phyloP scores from a whole-genome alignment of 2,888 invertebrate species.

The Heteromurus nitidus region DNA sequence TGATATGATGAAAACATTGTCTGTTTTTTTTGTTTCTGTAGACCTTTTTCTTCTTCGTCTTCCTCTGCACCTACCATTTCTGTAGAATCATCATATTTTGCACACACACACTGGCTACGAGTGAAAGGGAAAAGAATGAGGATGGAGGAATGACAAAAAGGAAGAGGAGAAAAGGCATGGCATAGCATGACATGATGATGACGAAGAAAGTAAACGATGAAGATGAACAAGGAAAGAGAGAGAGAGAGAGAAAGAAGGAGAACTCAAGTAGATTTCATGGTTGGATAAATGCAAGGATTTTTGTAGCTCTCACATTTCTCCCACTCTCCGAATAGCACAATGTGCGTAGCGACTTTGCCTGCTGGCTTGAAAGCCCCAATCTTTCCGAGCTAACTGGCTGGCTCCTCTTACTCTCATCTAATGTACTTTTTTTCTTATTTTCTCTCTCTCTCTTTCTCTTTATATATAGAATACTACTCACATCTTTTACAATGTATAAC shows the following conservation, averaged over 20 bases:
- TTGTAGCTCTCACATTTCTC: slow-evolving; percentile 62
- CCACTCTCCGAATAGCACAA: too few species aligned
- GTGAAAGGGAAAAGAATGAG: slow-evolving; percentile 52
- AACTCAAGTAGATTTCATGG: slow-evolving; percentile 70
- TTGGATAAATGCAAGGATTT: slow-evolving; percentile 67
- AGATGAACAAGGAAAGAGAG: slow-evolving; percentile 57
- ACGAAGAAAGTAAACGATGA: slow-evolving; percentile 51
- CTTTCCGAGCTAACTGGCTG: slow-evolving; percentile 47
- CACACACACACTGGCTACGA: slow-evolving; percentile 38
- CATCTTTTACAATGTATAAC: neutral
- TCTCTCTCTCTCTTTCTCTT: too few species aligned
- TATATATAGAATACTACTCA: neutral
- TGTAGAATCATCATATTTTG: slow-evolving; percentile 28
- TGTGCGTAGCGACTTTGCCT: too few species aligned
- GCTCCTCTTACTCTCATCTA: slow-evolving; percentile 46
- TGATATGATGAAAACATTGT: neutral
- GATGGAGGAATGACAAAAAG: slow-evolving; percentile 59
- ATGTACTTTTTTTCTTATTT: too few species aligned
- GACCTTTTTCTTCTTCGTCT: slow-evolving; percentile 27
- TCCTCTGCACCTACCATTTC: slow-evolving; percentile 34
- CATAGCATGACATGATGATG: slow-evolving; percentile 49
- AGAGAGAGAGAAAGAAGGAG: too few species aligned
- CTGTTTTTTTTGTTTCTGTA: neutral
- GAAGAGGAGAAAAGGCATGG: slow-evolving; percentile 28
- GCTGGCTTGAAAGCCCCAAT: slow-evolving; percentile 40